Percentiles rank a stretch among this genome's conserved stretches.
phyloP scores from a whole-genome alignment of 2,113 vertebrate species.

The Siphamia tubifer region DNA sequence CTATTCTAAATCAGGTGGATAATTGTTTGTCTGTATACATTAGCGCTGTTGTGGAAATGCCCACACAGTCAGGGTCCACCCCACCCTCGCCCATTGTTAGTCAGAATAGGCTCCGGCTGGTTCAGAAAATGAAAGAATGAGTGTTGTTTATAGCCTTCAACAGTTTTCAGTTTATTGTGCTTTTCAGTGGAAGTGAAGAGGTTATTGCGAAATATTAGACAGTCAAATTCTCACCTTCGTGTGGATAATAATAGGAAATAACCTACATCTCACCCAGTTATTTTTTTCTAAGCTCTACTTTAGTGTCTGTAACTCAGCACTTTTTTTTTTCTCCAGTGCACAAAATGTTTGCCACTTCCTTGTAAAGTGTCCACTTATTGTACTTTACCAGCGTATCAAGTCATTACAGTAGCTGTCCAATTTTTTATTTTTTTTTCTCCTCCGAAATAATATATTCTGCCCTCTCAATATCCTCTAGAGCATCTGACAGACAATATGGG shows the following conservation, averaged over 20 bases:
- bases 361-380: conserved; percentile 8
- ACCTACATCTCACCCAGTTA: neutral
- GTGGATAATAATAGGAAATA: neutral
- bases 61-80: too few relatives aligned
- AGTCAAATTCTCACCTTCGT: neutral
- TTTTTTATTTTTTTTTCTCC: conserved; percentile 9
- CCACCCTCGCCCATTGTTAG: too few relatives aligned
- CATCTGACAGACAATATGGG: conserved; percentile 56
- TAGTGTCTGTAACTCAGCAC: conserved; percentile 3
- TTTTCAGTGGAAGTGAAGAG: neutral
- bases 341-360: neutral
- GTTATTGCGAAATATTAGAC: neutral
- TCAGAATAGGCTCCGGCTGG: too few relatives aligned
- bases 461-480: conserved; percentile 32
- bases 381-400: conserved; percentile 8
- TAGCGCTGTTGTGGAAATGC: too few relatives aligned
- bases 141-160: neutral
- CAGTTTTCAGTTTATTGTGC: neutral
- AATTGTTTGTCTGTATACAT: too few relatives aligned
- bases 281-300: neutral
- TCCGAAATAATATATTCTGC: conserved; percentile 16
- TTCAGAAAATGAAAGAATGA: too few relatives aligned
- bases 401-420: neutral
- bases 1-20: too few relatives aligned
- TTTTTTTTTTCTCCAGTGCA: neutral